Evolutionary conservation across 1,140 invertebrate species (phyloP).

Genomic region (Procambarus clarkii): DNA sequence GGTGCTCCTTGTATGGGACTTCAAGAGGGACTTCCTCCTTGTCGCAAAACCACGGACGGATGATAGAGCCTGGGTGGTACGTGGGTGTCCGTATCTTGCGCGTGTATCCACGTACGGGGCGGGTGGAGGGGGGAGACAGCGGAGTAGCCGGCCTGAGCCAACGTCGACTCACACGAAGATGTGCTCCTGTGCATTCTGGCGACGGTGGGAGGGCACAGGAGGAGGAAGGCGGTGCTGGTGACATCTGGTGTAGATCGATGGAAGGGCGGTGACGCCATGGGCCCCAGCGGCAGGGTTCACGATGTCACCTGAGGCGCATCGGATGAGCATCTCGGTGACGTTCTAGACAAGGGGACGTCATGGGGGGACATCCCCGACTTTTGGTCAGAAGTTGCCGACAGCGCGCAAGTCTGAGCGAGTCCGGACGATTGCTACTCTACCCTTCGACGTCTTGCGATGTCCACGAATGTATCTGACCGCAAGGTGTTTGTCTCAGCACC

Average conservation of each 20-base stretch:
- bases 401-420: not conserved
- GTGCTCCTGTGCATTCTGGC: not conserved
- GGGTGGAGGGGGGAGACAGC: too few relatives aligned
- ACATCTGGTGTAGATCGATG: conserved; percentile 55
- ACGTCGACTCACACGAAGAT: not conserved
- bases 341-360: conserved; percentile 52
- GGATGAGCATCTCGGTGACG: conserved; percentile 53
- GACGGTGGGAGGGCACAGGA: not conserved
- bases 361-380: conserved; percentile 41
- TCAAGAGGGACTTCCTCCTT: too few relatives aligned
- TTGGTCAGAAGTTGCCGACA: conserved; percentile 21
- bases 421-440: too few relatives aligned
- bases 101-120: too few relatives aligned
- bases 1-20: too few relatives aligned
- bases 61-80: too few relatives aligned
- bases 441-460: too few relatives aligned
- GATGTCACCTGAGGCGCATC: conserved; percentile 59
- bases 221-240: conserved; percentile 13
- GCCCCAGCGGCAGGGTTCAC: conserved; percentile 28
- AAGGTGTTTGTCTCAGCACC: not conserved
- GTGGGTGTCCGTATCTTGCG: too few relatives aligned
- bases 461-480: too few relatives aligned
- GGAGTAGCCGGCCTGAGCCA: too few relatives aligned
- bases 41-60: too few relatives aligned
- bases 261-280: conserved; percentile 42